Percentiles rank a stretch among this genome's conserved stretches.
Evolutionary conservation across 1,140 invertebrate species (phyloP).

Genomic region (Zaprionus lachaisei): DNA sequence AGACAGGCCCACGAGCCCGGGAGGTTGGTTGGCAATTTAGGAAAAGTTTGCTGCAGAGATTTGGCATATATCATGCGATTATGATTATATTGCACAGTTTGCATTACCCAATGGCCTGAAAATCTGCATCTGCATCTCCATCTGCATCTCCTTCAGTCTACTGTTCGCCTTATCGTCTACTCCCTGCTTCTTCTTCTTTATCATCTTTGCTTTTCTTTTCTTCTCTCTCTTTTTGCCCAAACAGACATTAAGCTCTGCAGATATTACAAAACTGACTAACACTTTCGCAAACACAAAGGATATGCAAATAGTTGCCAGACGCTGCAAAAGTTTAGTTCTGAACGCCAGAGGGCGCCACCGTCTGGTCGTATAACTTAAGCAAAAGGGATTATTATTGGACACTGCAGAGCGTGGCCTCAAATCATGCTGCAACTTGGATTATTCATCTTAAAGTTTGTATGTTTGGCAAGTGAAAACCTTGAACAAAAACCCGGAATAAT

Average conservation of each 20-base stretch:
- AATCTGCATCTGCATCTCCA: slow-evolving; percentile 37
- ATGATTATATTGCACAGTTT: slow-evolving; percentile 82
- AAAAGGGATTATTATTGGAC: slow-evolving; percentile 27
- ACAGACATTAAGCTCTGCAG: slow-evolving; percentile 53
- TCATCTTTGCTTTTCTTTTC: neutral
- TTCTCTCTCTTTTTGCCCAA: slow-evolving; percentile 28
- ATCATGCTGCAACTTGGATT: neutral
- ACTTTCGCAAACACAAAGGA: slow-evolving; percentile 21
- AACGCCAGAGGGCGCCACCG: slow-evolving; percentile 35
- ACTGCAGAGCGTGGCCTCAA: neutral
- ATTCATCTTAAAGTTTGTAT: slow-evolving; percentile 1
- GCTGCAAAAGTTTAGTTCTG: slow-evolving; percentile 36
- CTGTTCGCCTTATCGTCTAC: neutral
- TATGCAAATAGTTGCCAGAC: slow-evolving; percentile 51
- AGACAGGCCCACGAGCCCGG: slow-evolving; percentile 16
- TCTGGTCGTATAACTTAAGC: slow-evolving; percentile 30
- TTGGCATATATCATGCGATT: slow-evolving; percentile 82
- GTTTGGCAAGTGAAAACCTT: neutral
- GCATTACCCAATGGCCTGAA: slow-evolving; percentile 76
- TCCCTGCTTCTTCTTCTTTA: neutral
- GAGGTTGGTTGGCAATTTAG: neutral
- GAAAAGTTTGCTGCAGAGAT: slow-evolving; percentile 73
- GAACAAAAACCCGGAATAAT: neutral
- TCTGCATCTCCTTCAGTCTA: neutral
- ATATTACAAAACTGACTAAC: slow-evolving; percentile 27